Conservation (phyloP, 2,797 vertebrate species). For the Leontopithecus rosalia region DNA sequence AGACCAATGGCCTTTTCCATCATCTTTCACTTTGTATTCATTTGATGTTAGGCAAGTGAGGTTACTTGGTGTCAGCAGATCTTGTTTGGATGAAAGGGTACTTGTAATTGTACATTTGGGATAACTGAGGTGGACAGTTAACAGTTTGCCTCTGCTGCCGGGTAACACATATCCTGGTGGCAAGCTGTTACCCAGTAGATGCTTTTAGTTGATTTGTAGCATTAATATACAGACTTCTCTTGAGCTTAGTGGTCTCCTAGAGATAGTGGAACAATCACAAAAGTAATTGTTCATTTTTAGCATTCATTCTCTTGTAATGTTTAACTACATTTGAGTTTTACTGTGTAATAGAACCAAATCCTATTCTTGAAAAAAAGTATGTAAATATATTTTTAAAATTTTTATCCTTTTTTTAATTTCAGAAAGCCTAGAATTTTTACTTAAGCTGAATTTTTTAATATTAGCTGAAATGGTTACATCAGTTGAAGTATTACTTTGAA, state of each 20-base stretch:
- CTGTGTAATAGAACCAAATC: neutral
- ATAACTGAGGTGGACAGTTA: neutral
- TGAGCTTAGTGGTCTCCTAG: neutral
- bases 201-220: neutral
- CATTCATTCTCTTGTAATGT: neutral
- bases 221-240: neutral
- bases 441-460: neutral
- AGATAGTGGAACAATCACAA: neutral
- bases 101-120: neutral
- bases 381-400: neutral
- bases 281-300: neutral
- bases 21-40: fast-evolving
- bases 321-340: neutral
- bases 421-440: neutral
- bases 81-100: neutral
- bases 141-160: neutral
- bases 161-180: neutral
- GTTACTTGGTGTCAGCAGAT: neutral
- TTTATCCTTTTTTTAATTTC: neutral
- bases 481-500: neutral
- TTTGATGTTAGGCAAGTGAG: neutral
- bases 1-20: fast-evolving
- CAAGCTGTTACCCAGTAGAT: neutral
- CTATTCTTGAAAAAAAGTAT: neutral
- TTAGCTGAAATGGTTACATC: neutral